Evolutionary conservation across 2,888 invertebrate species (phyloP), one percentile per base, ranked within the genome.

Genomic region (Lamellibrachia satsuma): DNA sequence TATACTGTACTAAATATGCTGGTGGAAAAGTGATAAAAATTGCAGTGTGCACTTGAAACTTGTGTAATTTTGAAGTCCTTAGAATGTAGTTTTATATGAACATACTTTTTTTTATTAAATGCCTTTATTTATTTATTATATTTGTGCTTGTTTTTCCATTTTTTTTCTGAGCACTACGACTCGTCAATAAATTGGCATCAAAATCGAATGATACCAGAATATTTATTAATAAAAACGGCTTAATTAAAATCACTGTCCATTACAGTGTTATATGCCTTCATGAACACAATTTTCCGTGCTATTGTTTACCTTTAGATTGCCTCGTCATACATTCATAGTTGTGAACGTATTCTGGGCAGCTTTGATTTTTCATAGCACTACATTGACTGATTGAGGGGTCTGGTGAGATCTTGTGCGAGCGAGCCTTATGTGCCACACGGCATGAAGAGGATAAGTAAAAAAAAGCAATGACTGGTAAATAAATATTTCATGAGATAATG

Each of bases 301-400:
- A 75, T 60, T 15, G 2, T 11, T 75, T n/a, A 6, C 6, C 75
- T 22, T 75, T 75, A 15, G 60, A 75, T 75, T 75, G 75, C 22
- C 75, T n/a, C 22, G n/a, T 75, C 75, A 75, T 15, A 22, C 75
- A 22, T 75, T 75, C 2, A 15, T 75, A n/a, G 15, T 22, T 75
- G 75, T 15, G 75, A 75, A 75, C 75, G 22, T 75, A 75, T 75
- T 75, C 75, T 75, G 75, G 75, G 75, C 75, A 75, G n/a, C 75
- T 75, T 11, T 22, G 75, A 75, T 22, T 22, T 75, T 75, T 75
- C n/a, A 75, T 75, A 75, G n/a, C 22, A 3, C 75, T 2, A 22
- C 75, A 75, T 22, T 11, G 75, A 75, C 39, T 39, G 39, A 39
- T 39, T 39, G 39, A 39, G 39, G 39, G 39, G 39, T 39, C 39